A percentile compares a stretch with the other conserved stretches of the same genome.
Conservation (phyloP, 2,888 invertebrate species). For the Hymenopus coronatus region DNA sequence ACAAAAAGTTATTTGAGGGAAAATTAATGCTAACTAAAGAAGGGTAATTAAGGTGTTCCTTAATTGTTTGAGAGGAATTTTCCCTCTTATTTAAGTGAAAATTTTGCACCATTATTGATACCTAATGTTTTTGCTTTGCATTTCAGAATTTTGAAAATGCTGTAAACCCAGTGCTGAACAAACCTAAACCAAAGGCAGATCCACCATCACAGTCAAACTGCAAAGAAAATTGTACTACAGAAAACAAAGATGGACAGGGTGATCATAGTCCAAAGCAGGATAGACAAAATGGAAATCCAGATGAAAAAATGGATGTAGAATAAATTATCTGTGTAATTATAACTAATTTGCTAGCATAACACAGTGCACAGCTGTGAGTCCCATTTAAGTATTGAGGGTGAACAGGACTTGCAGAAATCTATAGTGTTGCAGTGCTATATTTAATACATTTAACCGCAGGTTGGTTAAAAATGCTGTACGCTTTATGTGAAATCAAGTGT, state of each 20-base stretch:
- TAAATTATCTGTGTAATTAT: conserved; percentile 36
- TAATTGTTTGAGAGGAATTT: no score
- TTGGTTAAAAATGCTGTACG: conserved; percentile 1
- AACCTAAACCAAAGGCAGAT: conserved; percentile 83
- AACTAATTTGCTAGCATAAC: neutral
- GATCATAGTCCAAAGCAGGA: conserved; percentile 24
- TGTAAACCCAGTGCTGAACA: conserved; percentile 74
- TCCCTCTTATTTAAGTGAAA: no score
- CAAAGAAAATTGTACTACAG: conserved; percentile 39
- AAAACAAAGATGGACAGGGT: conserved; percentile 30
- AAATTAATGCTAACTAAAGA: no score
- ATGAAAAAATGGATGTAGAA: conserved; percentile 51
- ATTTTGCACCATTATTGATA: no score
- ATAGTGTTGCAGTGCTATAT: neutral
- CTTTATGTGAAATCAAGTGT: neutral
- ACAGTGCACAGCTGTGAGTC: neutral
- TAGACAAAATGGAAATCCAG: conserved; percentile 40
- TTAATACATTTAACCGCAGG: neutral
- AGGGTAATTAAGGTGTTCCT: no score
- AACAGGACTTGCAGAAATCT: neutral
- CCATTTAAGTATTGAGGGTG: neutral
- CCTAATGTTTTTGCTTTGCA: conserved; percentile 7
- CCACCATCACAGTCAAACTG: conserved; percentile 55
- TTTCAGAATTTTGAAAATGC: conserved; percentile 53
- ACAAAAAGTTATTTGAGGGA: no score